Base-by-base conservation (phyloP, 1,140 invertebrate genomes). In the Ceratitis capitata region DNA sequence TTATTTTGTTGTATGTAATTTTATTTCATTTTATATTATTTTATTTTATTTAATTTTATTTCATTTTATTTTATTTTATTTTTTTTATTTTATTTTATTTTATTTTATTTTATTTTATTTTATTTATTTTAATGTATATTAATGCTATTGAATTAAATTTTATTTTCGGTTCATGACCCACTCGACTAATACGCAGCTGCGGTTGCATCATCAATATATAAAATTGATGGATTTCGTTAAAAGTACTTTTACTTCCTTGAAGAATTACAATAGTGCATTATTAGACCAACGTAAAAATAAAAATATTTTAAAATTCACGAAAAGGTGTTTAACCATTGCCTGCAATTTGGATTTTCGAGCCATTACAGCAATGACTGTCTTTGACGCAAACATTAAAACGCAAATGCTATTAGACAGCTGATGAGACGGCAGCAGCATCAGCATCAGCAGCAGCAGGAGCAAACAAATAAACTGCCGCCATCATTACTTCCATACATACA, bases 171-270 rank as follows among this genome's bases (percentile, higher is more conserved):
- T n/a, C n/a, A n/a, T n/a, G n/a, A 56, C n/a, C 19, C 19, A 56
- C n/a, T 10, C 19, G 53, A 56, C 5, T 56, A 49, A 49, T 9
- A 7, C 14, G 0, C 47, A 49, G 1, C 47, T 14, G 47, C 47
- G n/a, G n/a, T n/a, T n/a, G n/a, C n/a, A n/a, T n/a, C n/a, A n/a
- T 49, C 47, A 49, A 49, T 19, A 53, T 53, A 14, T 26, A 61
- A 69, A 78, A 45, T 45, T 78, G 69, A 78, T 78, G 42, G 39
- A 78, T 78, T 78, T 78, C 39, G 39, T 23, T 78, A 45, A 69
- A 74, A 45, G 35, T 23, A n/a, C n/a, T 47, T 26, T 45, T 45
- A 45, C n/a, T 45, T 45, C 19, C 39, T 6, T 12, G 19, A 78
- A 78, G 9, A 26, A 47, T 45, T 78, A 45, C 32, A 12, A n/a